These are phyloP conservation scores for Drosophila koepferae DNA, from an alignment of 2,888 invertebrate genomes.

Conservation along the genomic window DNA sequence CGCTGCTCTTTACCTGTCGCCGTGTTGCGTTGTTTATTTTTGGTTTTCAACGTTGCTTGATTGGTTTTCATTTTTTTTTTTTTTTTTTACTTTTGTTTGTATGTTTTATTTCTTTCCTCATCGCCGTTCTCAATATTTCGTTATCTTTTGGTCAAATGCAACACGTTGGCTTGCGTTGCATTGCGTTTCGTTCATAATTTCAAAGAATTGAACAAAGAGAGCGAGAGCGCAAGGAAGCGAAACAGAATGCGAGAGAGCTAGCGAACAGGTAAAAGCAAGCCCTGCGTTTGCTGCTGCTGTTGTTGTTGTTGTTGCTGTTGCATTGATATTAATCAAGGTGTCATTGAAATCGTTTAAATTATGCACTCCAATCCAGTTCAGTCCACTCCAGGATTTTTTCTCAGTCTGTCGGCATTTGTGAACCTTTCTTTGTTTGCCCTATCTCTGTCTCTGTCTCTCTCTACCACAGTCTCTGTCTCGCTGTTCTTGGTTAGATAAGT, in stretches of 20 bases:
- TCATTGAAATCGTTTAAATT: slow-evolving; percentile 84
- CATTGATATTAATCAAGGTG: slow-evolving; percentile 83
- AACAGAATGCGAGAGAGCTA: slow-evolving; percentile 1
- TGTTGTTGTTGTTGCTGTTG: slow-evolving; percentile 57
- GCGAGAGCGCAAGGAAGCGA: neutral
- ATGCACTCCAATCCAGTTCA: slow-evolving; percentile 69
- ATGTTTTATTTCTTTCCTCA: slow-evolving; percentile 25
- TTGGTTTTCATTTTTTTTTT: slow-evolving; percentile 69
- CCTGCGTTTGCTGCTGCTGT: slow-evolving; percentile 54
- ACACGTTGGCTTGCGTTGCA: slow-evolving; percentile 42
- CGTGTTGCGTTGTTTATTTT: slow-evolving; percentile 70
- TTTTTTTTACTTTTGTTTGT: slow-evolving; percentile 13
- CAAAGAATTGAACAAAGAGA: slow-evolving; percentile 63
- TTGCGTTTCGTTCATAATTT: slow-evolving; percentile 80
- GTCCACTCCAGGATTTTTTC: slow-evolving; percentile 39
- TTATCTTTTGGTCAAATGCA: slow-evolving; percentile 78
- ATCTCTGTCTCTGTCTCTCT: slow-evolving; percentile 2
- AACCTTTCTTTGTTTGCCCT: slow-evolving; percentile 39
- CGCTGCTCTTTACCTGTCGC: slow-evolving; percentile 53
- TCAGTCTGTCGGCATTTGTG: slow-evolving; percentile 55
- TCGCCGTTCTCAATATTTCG: slow-evolving; percentile 46
- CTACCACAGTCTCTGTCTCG: slow-evolving; percentile 6
- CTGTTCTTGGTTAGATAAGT: slow-evolving; percentile 52
- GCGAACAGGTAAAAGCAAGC: slow-evolving; percentile 42
- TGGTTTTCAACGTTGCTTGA: slow-evolving; percentile 77